A percentile compares a stretch with the other conserved stretches of the same genome.
phyloP scores from a whole-genome alignment of 2,888 invertebrate species.

The Phyllotreta striolata region DNA sequence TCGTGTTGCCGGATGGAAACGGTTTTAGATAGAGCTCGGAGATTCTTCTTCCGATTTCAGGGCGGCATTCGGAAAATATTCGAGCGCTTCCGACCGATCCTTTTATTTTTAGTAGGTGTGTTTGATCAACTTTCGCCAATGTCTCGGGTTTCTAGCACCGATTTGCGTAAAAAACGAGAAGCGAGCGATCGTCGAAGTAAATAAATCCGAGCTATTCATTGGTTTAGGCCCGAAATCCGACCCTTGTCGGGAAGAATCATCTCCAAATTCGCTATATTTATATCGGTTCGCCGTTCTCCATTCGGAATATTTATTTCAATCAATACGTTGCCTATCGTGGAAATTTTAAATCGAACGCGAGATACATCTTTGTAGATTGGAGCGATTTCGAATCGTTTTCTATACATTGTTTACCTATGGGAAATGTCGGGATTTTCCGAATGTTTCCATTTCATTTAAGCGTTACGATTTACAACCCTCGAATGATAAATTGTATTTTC shows the following conservation, averaged over 20 bases:
- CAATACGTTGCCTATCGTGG: constrained; percentile 9
- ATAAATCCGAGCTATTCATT: not conserved
- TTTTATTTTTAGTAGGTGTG: no score
- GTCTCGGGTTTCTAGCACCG: no score
- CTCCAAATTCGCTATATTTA: constrained; percentile 23
- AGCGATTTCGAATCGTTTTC: constrained; percentile 7
- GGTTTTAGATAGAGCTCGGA: constrained; percentile 1
- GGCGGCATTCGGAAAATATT: not conserved
- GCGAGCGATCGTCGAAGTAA: no score
- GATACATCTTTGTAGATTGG: constrained; percentile 15
- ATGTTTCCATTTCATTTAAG: not conserved
- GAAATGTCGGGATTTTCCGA: not conserved
- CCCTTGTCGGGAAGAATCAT: constrained; percentile 6
- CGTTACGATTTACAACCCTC: not conserved
- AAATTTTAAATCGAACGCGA: constrained; percentile 6
- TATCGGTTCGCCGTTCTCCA: constrained; percentile 16
- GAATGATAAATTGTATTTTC: no score
- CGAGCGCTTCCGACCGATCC: not conserved
- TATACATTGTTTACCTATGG: constrained; percentile 12
- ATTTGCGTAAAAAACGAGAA: no score
- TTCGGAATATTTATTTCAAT: constrained; percentile 18
- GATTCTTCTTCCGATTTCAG: not conserved
- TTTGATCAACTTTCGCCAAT: no score
- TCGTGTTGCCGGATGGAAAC: not conserved
- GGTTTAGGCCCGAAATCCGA: constrained; percentile 3